phyloP scores from a whole-genome alignment of 1,140 invertebrate genomes.

The Panulirus ornatus region DNA sequence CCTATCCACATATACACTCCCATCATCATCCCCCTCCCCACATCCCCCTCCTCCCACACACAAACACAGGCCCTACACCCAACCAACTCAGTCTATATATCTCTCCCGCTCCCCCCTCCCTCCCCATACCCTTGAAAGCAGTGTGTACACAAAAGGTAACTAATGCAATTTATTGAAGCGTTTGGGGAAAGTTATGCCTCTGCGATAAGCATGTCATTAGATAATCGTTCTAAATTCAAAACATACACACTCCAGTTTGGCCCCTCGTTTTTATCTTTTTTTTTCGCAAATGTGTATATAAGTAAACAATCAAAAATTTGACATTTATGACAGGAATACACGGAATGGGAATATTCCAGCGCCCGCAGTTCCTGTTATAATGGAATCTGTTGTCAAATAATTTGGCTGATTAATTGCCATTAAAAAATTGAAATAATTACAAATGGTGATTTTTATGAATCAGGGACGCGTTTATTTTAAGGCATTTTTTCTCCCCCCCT shows the following conservation, averaged over 20 bases:
- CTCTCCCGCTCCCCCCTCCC: too few relatives aligned
- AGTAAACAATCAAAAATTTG: constrained; percentile 56
- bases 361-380: constrained; percentile 46
- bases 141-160: constrained; percentile 2
- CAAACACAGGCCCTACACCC: too few relatives aligned
- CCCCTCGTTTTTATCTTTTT: background rate
- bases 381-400: constrained; percentile 66
- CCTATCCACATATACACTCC: too few relatives aligned
- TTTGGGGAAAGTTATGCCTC: constrained; percentile 25
- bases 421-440: constrained; percentile 66
- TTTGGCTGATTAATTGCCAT: constrained; percentile 64
- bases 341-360: constrained; percentile 32
- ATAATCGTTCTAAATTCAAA: constrained; percentile 62
- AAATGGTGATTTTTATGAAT: constrained; percentile 62
- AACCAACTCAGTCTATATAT: too few relatives aligned
- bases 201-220: constrained; percentile 61
- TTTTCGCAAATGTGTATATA: too few relatives aligned
- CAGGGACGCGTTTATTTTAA: constrained; percentile 55
- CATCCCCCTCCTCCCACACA: too few relatives aligned
- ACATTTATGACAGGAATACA: constrained; percentile 62
- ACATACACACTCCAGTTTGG: constrained; percentile 57
- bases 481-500: background rate
- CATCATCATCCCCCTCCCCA: too few relatives aligned
- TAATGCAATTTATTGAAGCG: constrained; percentile 31
- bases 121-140: background rate